Percentiles rank a stretch among this genome's conserved stretches.
Conservation (phyloP, 2,113 vertebrate genomes). For the Fregetta grallaria region DNA sequence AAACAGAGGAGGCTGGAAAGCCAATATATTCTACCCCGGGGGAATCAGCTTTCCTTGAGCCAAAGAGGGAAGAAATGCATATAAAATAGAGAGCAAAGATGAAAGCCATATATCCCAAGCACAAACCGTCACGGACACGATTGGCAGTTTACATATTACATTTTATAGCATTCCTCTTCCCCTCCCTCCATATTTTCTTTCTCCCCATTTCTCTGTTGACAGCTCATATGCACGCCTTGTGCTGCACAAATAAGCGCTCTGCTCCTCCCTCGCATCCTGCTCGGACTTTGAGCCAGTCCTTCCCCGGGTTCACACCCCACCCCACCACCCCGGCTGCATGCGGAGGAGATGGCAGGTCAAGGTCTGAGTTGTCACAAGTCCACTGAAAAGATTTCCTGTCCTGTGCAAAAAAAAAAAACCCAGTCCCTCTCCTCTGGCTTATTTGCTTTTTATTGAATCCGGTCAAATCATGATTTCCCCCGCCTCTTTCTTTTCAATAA, state of each 20-base stretch:
- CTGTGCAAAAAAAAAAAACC: background rate
- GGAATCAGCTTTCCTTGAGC: background rate
- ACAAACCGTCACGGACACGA: background rate
- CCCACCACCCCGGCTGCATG: background rate
- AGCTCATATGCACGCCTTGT: background rate
- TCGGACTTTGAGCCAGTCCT: background rate
- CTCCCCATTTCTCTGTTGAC: slow-evolving; percentile 12
- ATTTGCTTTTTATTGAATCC: slow-evolving; percentile 10
- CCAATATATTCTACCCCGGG: background rate
- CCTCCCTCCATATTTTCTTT: slow-evolving; percentile 5
- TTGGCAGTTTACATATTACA: slow-evolving; percentile 28
- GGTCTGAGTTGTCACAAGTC: background rate
- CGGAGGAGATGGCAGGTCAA: background rate
- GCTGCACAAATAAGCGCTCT: background rate
- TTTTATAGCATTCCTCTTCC: slow-evolving; percentile 30
- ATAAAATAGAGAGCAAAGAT: slow-evolving; percentile 9
- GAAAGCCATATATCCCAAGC: background rate
- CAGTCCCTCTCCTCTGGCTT: background rate
- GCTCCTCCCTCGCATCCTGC: slow-evolving; percentile 20
- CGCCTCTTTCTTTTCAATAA: slow-evolving; percentile 11
- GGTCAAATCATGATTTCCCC: background rate
- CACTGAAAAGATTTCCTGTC: background rate
- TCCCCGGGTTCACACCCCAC: background rate
- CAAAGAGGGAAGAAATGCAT: slow-evolving; percentile 6
- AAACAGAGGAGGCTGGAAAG: slow-evolving; percentile 9